Evolutionary conservation across 2,797 vertebrate genomes (phyloP).

Genomic region (Enteromius paludinosus): DNA sequence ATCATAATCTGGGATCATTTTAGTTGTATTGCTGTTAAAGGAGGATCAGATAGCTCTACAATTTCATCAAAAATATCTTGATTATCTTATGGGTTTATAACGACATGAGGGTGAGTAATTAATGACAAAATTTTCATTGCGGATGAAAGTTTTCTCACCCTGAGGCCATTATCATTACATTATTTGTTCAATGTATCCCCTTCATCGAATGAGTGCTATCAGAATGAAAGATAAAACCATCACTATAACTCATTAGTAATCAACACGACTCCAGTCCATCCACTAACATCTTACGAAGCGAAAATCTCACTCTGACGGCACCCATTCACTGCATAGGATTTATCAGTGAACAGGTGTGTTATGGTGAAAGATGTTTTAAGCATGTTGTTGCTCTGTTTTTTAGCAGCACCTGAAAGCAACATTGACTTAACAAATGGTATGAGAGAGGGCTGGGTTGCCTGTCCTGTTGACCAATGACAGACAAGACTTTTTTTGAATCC

Average conservation of each 20-base stretch:
- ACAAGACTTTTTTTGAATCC: not conserved
- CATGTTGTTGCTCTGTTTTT: not conserved
- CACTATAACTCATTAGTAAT: not conserved
- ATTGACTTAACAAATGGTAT: not conserved
- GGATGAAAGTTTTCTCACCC: not conserved
- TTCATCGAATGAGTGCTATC: not conserved
- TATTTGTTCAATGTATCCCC: not conserved
- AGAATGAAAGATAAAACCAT: not conserved
- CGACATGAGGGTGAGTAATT: too few relatives aligned
- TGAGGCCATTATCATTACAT: not conserved
- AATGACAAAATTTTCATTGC: too few relatives aligned
- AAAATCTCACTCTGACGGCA: not conserved
- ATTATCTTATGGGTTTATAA: too few relatives aligned
- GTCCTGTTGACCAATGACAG: not conserved
- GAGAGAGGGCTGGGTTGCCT: not conserved
- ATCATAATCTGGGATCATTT: too few relatives aligned
- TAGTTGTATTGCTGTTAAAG: too few relatives aligned
- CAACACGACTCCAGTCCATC: not conserved
- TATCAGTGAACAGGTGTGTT: not conserved
- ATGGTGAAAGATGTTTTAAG: not conserved
- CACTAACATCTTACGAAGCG: not conserved
- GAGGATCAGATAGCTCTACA: too few relatives aligned
- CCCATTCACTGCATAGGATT: not conserved
- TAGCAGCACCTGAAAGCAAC: not conserved
- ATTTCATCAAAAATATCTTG: too few relatives aligned